Percentiles rank a stretch among this genome's conserved stretches.
These are phyloP conservation scores for Cnemophilus loriae DNA, from an alignment of 2,113 vertebrate species.

Conservation along the genomic window DNA sequence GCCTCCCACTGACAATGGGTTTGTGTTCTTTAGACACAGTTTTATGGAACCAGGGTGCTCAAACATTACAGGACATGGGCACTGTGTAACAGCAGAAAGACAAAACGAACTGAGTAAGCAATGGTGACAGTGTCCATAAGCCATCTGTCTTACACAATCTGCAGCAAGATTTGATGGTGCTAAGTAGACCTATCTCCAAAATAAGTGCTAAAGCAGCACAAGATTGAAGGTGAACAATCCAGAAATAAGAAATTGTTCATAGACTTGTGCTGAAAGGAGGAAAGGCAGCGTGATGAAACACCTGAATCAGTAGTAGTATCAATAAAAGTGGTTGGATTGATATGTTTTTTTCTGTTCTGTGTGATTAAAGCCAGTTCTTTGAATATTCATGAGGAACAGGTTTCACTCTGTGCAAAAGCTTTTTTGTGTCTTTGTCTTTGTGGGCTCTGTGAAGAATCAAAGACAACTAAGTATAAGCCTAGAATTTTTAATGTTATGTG, in stretches of 20 bases:
- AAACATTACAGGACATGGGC: neutral
- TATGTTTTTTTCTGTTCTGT: conserved; percentile 3
- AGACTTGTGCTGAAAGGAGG: neutral
- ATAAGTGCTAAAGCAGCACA: neutral
- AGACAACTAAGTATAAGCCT: neutral
- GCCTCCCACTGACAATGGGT: neutral
- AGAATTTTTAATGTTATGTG: conserved; percentile 11
- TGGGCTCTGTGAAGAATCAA: conserved; percentile 9
- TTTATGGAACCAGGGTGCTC: neutral
- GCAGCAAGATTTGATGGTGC: neutral
- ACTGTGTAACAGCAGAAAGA: neutral
- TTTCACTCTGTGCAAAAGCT: conserved; percentile 12
- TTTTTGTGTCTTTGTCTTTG: conserved; percentile 14
- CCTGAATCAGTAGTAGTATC: neutral
- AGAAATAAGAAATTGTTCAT: neutral
- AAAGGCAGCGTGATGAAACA: neutral
- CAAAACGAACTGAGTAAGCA: neutral
- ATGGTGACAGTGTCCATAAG: neutral
- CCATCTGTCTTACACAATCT: neutral
- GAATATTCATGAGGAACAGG: conserved; percentile 30
- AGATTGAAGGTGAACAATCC: neutral
- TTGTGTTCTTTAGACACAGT: neutral
- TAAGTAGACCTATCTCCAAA: neutral
- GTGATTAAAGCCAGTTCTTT: neutral
- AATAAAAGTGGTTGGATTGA: conserved; percentile 1